phyloP scores from a whole-genome alignment of 2,797 vertebrate genomes.

The Gobionotothen gibberifrons region DNA sequence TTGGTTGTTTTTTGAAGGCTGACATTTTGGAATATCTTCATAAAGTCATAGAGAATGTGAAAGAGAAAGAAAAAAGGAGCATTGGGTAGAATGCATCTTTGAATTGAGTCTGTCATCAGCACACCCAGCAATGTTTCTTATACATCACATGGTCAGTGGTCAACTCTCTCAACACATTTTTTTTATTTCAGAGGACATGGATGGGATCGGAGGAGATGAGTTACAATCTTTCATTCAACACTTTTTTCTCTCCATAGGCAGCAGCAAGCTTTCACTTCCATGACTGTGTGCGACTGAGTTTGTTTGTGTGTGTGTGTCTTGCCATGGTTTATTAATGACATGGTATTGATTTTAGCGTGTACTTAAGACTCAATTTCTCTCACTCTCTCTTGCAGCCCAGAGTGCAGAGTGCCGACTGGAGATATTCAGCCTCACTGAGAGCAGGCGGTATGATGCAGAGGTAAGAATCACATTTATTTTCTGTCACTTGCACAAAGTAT shows the following conservation, averaged over 20 bases:
- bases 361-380: conserved; percentile 73
- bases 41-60: not conserved
- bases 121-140: not conserved
- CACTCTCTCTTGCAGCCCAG: conserved; percentile 91
- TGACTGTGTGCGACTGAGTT: conserved; percentile 16
- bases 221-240: conserved; percentile 45
- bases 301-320: conserved; percentile 42
- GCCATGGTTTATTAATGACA: conserved; percentile 77
- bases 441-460: conserved; percentile 95
- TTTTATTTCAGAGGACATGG: conserved; percentile 25
- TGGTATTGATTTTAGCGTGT: conserved; percentile 66
- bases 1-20: not conserved
- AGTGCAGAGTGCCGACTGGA: conserved; percentile 93
- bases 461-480: conserved; percentile 74
- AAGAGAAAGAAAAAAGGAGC: not conserved
- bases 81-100: conserved; percentile 15
- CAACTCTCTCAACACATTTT: conserved; percentile 34
- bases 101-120: conserved; percentile 10
- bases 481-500: conserved; percentile 17
- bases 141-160: conserved; percentile 27
- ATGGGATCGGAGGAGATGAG: conserved; percentile 24
- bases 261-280: conserved; percentile 33
- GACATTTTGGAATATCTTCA: not conserved
- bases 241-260: conserved; percentile 53
- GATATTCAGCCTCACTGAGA: conserved; percentile 97